Conservation (phyloP, 2,797 vertebrate species). For the Acipenser ruthenus region DNA sequence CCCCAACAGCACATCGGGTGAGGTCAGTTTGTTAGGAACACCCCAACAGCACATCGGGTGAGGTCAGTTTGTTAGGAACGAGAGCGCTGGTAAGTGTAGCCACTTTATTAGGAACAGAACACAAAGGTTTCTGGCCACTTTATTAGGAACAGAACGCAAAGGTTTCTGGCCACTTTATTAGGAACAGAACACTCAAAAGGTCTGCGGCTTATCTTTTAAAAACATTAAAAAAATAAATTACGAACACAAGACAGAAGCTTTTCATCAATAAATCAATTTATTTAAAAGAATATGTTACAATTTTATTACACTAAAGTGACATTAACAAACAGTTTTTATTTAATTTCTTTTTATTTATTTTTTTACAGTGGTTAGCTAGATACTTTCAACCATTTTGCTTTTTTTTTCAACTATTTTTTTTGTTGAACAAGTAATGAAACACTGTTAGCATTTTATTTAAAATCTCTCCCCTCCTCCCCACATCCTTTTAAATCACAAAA, state of each 20-base stretch:
- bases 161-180: too few species aligned
- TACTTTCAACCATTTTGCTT: constrained; percentile 34
- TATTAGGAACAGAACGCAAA: too few species aligned
- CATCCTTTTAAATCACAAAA: constrained; percentile 29
- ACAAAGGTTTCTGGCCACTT: too few species aligned
- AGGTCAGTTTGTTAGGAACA: too few species aligned
- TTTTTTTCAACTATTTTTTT: constrained; percentile 13
- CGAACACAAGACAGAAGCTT: constrained; percentile 9
- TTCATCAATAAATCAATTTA: constrained; percentile 90
- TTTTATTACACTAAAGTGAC: constrained; percentile 83
- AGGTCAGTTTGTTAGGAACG: too few species aligned
- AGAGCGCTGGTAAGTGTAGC: too few species aligned
- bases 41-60: too few species aligned
- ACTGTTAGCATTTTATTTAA: constrained; percentile 34
- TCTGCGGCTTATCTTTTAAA: too few species aligned
- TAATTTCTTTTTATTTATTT: constrained; percentile 36
- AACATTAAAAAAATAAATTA: neutral
- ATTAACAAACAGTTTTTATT: constrained; percentile 63
- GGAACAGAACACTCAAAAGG: too few species aligned
- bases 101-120: too few species aligned
- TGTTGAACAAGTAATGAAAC: constrained; percentile 38
- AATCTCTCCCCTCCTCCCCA: constrained; percentile 14
- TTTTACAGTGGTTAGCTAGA: constrained; percentile 55
- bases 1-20: too few species aligned
- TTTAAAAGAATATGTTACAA: constrained; percentile 98